Evolutionary conservation across 1,140 invertebrate genomes (phyloP).

Genomic region (Akabosia matsudoensis): DNA sequence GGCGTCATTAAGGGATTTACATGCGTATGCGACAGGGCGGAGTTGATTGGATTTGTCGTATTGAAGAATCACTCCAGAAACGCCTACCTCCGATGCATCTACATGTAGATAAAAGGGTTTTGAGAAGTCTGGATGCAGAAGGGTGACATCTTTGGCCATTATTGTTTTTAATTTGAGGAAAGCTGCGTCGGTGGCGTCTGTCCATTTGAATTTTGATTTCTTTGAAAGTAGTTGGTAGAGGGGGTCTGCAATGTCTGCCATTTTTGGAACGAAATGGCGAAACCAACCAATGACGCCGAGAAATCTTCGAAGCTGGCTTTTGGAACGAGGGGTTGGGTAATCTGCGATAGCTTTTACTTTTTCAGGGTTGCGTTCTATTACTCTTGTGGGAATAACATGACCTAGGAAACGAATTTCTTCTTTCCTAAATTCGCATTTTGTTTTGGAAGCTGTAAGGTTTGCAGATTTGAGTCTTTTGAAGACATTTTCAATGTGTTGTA

Average conservation of each 20-base stretch:
- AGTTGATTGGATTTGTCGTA: conserved; percentile 45
- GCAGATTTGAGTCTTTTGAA: conserved; percentile 29
- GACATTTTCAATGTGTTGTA: conserved; percentile 37
- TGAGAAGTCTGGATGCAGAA: conserved; percentile 46
- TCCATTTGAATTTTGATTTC: conserved; percentile 31
- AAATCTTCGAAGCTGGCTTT: conserved; percentile 47
- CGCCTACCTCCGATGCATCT: conserved; percentile 52
- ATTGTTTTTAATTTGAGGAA: conserved; percentile 27
- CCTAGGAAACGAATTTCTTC: conserved; percentile 49
- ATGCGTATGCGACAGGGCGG: conserved; percentile 43
- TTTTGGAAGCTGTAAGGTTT: conserved; percentile 37
- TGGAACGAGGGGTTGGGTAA: conserved; percentile 47
- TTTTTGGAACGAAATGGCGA: conserved; percentile 48
- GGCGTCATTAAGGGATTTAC: conserved; percentile 47
- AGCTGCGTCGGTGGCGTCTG: not conserved
- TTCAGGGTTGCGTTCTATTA: conserved; percentile 48
- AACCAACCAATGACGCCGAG: conserved; percentile 50
- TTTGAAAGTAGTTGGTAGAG: conserved; percentile 44
- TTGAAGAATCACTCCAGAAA: conserved; percentile 53
- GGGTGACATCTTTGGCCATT: not conserved
- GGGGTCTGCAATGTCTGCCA: conserved; percentile 45
- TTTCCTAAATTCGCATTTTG: conserved; percentile 48
- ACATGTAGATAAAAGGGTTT: conserved; percentile 51
- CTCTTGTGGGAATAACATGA: conserved; percentile 47
- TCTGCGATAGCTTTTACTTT: conserved; percentile 49